These are phyloP conservation scores for Drosophila glabriapex DNA, from an alignment of 2,888 invertebrate genomes.

Conservation along the genomic window DNA sequence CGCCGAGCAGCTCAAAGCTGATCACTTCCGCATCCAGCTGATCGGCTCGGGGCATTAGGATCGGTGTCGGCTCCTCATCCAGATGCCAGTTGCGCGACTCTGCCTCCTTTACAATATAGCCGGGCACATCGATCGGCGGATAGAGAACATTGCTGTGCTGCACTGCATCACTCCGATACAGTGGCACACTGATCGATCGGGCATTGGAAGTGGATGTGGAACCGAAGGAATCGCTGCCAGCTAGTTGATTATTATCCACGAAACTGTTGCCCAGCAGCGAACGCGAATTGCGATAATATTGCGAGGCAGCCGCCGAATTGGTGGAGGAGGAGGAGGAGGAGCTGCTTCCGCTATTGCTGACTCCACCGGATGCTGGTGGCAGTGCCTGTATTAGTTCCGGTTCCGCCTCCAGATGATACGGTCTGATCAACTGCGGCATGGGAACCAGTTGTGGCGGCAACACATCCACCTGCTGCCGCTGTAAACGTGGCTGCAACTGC, in stretches of 20 bases:
- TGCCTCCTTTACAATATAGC: conserved; percentile 59
- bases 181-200: conserved; percentile 67
- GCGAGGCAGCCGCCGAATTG: conserved; percentile 52
- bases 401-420: conserved; percentile 83
- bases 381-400: conserved; percentile 82
- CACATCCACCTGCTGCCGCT: conserved; percentile 84
- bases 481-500: conserved; percentile 68
- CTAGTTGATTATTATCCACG: conserved; percentile 75
- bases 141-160: conserved; percentile 60
- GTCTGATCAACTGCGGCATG: conserved; percentile 83
- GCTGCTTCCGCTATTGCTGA: conserved; percentile 36
- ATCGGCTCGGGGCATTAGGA: conserved; percentile 53
- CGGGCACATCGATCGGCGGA: conserved; percentile 81
- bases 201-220: conserved; percentile 22
- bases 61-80: conserved; percentile 72
- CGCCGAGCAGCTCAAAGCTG: conserved; percentile 74
- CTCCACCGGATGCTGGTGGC: conserved; percentile 68
- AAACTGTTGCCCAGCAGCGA: conserved; percentile 72
- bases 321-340: conserved; percentile 51
- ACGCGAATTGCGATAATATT: conserved; percentile 80
- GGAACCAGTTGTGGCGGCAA: conserved; percentile 83
- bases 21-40: conserved; percentile 79
- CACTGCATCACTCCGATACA: conserved; percentile 74
- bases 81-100: conserved; percentile 65
- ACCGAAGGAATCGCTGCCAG: not conserved